Evolutionary conservation across 2,888 invertebrate genomes (phyloP).

Genomic region (Geotrupes spiniger): DNA sequence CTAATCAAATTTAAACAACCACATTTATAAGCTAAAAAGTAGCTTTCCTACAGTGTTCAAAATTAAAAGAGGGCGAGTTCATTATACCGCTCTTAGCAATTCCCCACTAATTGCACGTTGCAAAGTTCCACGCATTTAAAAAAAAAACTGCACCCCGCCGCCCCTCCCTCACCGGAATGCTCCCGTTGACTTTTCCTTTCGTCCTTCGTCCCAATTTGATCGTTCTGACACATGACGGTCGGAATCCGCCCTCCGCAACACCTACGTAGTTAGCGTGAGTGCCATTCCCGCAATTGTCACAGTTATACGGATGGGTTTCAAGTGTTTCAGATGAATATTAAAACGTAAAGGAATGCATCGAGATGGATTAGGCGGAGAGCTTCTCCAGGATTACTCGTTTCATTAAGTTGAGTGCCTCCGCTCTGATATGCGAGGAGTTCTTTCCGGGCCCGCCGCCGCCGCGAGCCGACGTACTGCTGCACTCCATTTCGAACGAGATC

Average conservation of each 20-base stretch:
- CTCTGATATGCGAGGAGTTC: slow-evolving; percentile 45
- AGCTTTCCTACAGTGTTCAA: too few relatives aligned
- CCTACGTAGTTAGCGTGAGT: slow-evolving; percentile 44
- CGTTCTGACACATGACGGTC: slow-evolving; percentile 2
- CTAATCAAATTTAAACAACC: too few relatives aligned
- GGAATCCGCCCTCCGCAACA: slow-evolving; percentile 18
- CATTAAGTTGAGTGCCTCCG: slow-evolving; percentile 58
- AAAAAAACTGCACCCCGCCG: slow-evolving; percentile 13
- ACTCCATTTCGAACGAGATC: slow-evolving; percentile 44
- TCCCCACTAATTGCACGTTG: slow-evolving; percentile 30
- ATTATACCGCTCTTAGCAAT: too few relatives aligned
- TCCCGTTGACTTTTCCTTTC: slow-evolving; percentile 13
- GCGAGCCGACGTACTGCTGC: slow-evolving; percentile 36
- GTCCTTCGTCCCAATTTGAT: slow-evolving; percentile 10
- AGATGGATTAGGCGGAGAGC: slow-evolving; percentile 50
- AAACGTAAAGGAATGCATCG: slow-evolving; percentile 50
- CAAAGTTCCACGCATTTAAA: slow-evolving; percentile 9
- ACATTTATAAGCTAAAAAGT: too few relatives aligned
- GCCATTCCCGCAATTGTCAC: slow-evolving; percentile 48
- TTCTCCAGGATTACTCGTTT: slow-evolving; percentile 55
- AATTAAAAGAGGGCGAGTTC: too few relatives aligned
- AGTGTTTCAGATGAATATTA: slow-evolving; percentile 50
- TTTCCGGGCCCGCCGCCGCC: slow-evolving; percentile 42
- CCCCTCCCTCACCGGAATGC: slow-evolving; percentile 7
- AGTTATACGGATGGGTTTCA: slow-evolving; percentile 43